phyloP scores from a whole-genome alignment of 1,140 invertebrate species.

The Bombus pyrosoma region DNA sequence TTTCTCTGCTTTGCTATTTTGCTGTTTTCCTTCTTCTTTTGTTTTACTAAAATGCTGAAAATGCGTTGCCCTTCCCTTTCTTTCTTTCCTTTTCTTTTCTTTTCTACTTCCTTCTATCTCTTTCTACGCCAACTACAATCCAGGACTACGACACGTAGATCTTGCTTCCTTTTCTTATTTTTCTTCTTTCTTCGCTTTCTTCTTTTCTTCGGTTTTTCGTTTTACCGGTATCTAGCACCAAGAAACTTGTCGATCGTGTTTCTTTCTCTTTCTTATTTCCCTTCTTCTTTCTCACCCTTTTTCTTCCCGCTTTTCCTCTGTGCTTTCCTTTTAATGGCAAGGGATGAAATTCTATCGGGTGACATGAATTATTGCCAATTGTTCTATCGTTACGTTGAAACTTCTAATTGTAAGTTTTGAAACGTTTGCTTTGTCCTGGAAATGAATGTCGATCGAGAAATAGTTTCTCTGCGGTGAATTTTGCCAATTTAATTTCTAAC shows the following conservation, averaged over 20 bases:
- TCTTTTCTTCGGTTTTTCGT: neutral
- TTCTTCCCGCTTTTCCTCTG: neutral
- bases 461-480: neutral
- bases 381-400: neutral
- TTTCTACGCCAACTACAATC: neutral
- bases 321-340: too few relatives aligned
- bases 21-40: too few relatives aligned
- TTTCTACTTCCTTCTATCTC: neutral
- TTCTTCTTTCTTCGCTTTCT: too few relatives aligned
- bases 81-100: neutral
- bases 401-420: too few relatives aligned
- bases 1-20: neutral
- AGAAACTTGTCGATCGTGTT: neutral
- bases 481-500: too few relatives aligned
- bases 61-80: neutral
- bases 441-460: neutral
- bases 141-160: neutral
- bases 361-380: constrained; percentile 12
- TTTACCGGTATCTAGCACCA: neutral
- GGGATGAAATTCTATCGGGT: neutral
- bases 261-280: neutral
- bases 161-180: neutral
- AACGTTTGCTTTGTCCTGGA: neutral
- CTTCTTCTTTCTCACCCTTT: neutral
- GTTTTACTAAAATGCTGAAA: neutral